Base-by-base conservation (phyloP, 2,113 vertebrate genomes). In the Lagenorhynchus albirostris region DNA sequence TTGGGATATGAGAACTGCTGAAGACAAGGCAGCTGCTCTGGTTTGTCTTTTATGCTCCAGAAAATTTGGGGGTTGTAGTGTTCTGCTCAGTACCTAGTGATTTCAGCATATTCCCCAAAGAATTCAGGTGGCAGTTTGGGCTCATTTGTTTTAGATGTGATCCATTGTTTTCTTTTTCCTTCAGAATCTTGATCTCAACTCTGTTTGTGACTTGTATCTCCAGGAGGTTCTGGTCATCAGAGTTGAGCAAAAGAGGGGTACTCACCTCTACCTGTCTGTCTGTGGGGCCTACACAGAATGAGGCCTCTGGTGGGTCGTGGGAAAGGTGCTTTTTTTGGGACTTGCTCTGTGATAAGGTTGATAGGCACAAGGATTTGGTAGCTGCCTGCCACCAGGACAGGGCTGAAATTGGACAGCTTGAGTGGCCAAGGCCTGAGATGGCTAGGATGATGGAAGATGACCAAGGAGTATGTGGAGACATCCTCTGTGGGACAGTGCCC, bases 81-180 rank as follows among this genome's bases (percentile, higher is more conserved):
- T 73, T 53, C 63, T 95, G 60, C 10, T 82, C 13, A 68, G 76
- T 11, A 62, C 26, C 29, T 63, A 53, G 13, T 26, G 87, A 60
- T 4, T 79, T 71, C 44, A 79, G 38, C 21, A 41, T 33, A 53
- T 47, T 83, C 21, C 63, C 36, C 73, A 87, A 31, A 80, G 58
- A 93, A 85, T 84, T 62, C 38, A 91, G 71, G 33, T 50, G 33
- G 14, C 47, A 14, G 21, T 31, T 74, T 38, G 85, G 74, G 17
- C 31, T 83, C 38, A 36, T 77, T 92, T 94, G 65, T 62, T 86
- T 87, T 81, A 74, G n/a, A 79, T 73, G 55, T 31, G 79, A 50
- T 26, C 12, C 73, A 58, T 83, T 55, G 36, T 94, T 96, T 77
- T 89, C 94, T 50, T 87, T 93, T 70, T 92, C 86, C 5, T 91